These are phyloP conservation scores for Simalia tracyae DNA, from an alignment of 2,797 vertebrate species.

Conservation along the genomic window DNA sequence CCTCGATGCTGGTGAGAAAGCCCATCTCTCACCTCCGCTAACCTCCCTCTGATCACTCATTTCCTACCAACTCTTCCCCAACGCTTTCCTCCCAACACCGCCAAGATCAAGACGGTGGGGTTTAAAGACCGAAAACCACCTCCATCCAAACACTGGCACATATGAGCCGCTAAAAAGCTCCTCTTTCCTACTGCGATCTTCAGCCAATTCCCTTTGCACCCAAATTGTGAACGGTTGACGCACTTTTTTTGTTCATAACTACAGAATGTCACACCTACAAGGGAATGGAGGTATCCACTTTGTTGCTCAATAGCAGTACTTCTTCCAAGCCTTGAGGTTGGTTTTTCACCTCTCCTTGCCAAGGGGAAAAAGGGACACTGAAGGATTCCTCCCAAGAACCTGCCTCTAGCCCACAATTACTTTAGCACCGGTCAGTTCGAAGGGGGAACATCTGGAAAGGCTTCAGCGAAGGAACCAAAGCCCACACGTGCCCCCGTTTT, in stretches of 20 bases:
- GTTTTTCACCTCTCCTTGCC: not conserved
- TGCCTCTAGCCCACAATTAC: not conserved
- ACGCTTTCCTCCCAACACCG: not conserved
- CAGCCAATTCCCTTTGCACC: not conserved
- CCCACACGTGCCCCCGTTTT: fast-evolving
- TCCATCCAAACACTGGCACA: not conserved
- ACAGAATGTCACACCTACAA: not conserved
- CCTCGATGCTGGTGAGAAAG: not conserved
- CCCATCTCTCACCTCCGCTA: not conserved
- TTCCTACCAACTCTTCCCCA: not conserved
- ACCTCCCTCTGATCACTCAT: not conserved
- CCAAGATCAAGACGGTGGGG: not conserved
- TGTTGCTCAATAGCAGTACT: not conserved
- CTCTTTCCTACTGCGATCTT: not conserved
- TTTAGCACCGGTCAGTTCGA: not conserved
- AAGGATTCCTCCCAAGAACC: too few species aligned
- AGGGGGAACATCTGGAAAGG: not conserved
- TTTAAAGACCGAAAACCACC: not conserved
- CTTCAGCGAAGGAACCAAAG: not conserved
- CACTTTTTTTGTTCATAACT: not conserved
- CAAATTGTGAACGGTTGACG: too few species aligned
- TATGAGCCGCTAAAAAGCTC: not conserved
- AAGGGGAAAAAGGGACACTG: too few species aligned
- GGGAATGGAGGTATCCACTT: fast-evolving
- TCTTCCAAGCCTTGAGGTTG: not conserved